Evolutionary conservation across 2,888 invertebrate genomes (phyloP), one percentile per base, ranked within the genome.

Genomic region (Eustalomyia histrio): DNA sequence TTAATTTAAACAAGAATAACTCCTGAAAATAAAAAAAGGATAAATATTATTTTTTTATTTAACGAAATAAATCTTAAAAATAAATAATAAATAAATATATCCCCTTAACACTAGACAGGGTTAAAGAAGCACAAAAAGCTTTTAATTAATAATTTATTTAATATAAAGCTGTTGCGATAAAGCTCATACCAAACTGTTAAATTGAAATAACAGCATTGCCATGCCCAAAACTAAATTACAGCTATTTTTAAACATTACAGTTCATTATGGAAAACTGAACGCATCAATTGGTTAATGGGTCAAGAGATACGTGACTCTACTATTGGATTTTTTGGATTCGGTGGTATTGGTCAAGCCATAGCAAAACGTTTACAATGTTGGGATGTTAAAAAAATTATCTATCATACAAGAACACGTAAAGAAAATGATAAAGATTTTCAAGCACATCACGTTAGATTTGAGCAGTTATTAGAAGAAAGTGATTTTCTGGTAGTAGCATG

Each of bases 401-500:
- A 97, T 88, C 92, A 92, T 61, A 95, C 95, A 82, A 93, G 95
- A 68, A 93, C 92, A 10, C 92, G 92, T 58, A 93, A 93, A 86
- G 87, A 91, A 2, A 86, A 87, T 53, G 94, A 94, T 84, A 94
- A 92, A 0, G 93, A 93, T 85, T 91, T 94, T 10, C 93, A 93
- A 0, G 97, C 96, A 0, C 88, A 93, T 78, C 93, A 93, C 90
- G 95, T 95, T 0, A 87, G 91, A 18, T 94, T 98, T 69, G 94
- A 97, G 35, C 92, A 93, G 21, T 89, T 99, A 12, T 88, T 98
- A 0, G 84, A 83, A 7, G 90, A 94, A 84, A 97, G 97, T 84
- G 99, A 99, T 89, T 97, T 98, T 89, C 92, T 99, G 0, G 93
- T 98, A 55, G 95, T 95, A 10, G 95, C 95, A 75, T 94, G 95